Evolutionary conservation across 2,888 invertebrate genomes (phyloP).

Genomic region (Tanytarsus gracilentus): DNA sequence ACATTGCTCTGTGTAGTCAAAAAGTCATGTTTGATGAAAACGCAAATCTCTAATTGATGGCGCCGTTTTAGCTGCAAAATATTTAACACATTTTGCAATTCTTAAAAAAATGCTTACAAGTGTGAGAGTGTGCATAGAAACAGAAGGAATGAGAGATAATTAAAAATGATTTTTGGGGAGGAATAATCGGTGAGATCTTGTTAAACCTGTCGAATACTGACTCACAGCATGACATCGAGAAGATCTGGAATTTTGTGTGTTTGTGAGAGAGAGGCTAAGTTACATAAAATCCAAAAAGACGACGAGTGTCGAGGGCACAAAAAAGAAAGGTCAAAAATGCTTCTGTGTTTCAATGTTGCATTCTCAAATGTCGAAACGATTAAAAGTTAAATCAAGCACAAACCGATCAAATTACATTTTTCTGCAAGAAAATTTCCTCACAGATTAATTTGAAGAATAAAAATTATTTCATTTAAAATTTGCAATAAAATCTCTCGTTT

Average conservation of each 20-base stretch:
- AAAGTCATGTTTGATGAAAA: too few relatives aligned
- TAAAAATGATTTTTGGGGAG: constrained; percentile 8
- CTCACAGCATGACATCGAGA: constrained; percentile 18
- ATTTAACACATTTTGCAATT: too few relatives aligned
- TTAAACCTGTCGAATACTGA: constrained; percentile 22
- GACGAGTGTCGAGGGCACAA: neutral
- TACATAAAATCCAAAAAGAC: neutral
- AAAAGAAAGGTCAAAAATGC: neutral
- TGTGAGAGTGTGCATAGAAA: neutral
- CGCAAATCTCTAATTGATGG: constrained; percentile 8
- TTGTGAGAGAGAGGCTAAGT: neutral
- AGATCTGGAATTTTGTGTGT: neutral
- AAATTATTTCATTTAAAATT: constrained; percentile 28
- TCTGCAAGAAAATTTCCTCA: constrained; percentile 2
- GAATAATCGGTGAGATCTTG: constrained; percentile 16
- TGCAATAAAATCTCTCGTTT: constrained; percentile 8
- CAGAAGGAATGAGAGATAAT: constrained; percentile 4
- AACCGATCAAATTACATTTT: constrained; percentile 23
- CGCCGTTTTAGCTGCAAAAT: constrained; percentile 7
- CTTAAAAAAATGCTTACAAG: neutral
- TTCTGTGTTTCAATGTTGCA: neutral
- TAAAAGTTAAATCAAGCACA: constrained; percentile 20
- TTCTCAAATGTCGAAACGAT: neutral
- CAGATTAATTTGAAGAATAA: neutral
- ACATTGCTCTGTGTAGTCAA: constrained; percentile 7